These are phyloP conservation scores for Lophius americanus DNA, from an alignment of 2,797 vertebrate genomes.

Conservation along the genomic window DNA sequence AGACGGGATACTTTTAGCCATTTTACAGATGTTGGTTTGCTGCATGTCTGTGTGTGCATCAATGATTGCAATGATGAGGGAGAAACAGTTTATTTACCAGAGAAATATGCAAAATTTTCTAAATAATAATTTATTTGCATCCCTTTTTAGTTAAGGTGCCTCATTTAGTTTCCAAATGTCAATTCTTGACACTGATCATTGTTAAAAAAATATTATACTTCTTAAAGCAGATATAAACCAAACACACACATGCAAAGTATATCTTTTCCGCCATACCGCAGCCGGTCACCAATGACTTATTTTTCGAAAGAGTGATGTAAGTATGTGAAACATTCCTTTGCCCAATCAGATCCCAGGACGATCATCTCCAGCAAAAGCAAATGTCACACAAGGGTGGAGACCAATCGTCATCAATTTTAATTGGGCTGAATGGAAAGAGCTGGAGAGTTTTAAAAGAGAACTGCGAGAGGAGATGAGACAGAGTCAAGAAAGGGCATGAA, in stretches of 20 bases:
- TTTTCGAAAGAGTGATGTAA: conserved; percentile 57
- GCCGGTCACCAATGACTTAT: conserved; percentile 1
- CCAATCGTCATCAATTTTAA: conserved; percentile 33
- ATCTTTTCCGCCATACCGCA: conserved; percentile 3
- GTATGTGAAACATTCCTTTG: conserved; percentile 37
- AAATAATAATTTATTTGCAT: too few species aligned
- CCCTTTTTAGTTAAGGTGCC: too few species aligned
- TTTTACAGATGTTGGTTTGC: too few species aligned
- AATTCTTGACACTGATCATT: neutral
- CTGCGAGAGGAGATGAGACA: conserved; percentile 35
- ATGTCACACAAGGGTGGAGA: conserved; percentile 6
- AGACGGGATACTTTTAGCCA: too few species aligned
- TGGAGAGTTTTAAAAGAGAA: conserved; percentile 43
- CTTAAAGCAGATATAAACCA: neutral
- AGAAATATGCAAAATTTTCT: too few species aligned
- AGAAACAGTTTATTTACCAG: too few species aligned
- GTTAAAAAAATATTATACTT: neutral
- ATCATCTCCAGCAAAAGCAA: conserved; percentile 36
- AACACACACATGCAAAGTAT: neutral
- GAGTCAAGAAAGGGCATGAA: conserved; percentile 31
- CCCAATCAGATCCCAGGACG: conserved; percentile 20
- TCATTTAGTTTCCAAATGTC: too few species aligned
- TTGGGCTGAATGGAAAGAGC: conserved; percentile 26
- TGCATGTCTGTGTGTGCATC: too few species aligned
- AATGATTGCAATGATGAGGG: too few species aligned